Percentiles rank a stretch among this genome's conserved stretches.
phyloP scores from a whole-genome alignment of 2,888 invertebrate genomes.

The Meteorus cinctellus region DNA sequence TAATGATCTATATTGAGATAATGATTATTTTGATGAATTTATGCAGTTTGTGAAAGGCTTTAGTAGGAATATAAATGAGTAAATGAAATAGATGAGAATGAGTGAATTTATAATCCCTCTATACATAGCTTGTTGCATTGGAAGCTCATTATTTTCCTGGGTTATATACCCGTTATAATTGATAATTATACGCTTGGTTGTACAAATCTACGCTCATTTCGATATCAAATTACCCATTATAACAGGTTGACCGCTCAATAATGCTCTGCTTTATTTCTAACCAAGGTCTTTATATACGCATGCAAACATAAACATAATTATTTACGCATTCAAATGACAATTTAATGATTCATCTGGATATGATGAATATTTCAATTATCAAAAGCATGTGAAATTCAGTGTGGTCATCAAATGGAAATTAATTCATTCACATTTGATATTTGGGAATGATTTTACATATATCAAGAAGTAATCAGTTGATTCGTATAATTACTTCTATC shows the following conservation, averaged over 20 bases:
- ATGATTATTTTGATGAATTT: conserved; percentile 4
- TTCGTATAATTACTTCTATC: no score
- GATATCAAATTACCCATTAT: conserved; percentile 69
- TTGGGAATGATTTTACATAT: neutral
- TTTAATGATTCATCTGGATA: neutral
- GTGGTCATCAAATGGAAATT: neutral
- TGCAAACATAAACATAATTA: neutral
- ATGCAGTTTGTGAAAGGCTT: neutral
- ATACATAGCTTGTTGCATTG: conserved; percentile 34
- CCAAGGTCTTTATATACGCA: conserved; percentile 47
- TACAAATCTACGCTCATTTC: conserved; percentile 51
- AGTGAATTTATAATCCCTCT: conserved; percentile 21
- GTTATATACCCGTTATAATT: conserved; percentile 54
- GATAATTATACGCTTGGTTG: conserved; percentile 61
- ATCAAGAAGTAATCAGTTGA: no score
- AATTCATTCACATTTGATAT: neutral
- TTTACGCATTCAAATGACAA: conserved; percentile 59
- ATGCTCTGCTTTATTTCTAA: conserved; percentile 28
- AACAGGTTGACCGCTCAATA: conserved; percentile 49
- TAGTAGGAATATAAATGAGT: neutral
- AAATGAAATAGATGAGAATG: neutral
- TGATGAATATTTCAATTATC: neutral
- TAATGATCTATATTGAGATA: conserved; percentile 7
- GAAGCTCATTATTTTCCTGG: conserved; percentile 61
- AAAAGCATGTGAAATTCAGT: neutral